phyloP scores from a whole-genome alignment of 2,888 invertebrate species.

The Drosophila lutescens region DNA sequence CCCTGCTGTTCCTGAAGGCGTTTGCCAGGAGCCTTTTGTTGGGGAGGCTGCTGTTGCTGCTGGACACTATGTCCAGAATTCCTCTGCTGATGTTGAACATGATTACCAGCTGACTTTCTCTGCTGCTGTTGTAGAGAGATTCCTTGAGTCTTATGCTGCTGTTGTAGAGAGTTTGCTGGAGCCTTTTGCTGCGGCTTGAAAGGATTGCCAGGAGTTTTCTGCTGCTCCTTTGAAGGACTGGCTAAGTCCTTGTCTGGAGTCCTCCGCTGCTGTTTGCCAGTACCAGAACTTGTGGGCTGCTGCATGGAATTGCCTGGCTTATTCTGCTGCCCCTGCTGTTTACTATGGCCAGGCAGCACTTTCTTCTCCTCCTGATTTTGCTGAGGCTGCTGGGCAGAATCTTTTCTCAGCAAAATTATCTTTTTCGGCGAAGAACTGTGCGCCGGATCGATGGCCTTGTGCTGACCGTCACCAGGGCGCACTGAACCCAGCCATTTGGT shows the following conservation, averaged over 20 bases:
- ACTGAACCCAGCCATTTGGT: constrained; percentile 53
- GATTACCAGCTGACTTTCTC: too few species aligned
- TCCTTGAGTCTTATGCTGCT: background rate
- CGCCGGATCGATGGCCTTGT: background rate
- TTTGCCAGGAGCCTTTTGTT: background rate
- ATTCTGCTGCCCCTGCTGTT: background rate
- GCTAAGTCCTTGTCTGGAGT: too few species aligned
- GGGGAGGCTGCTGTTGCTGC: background rate
- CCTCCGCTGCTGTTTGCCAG: background rate
- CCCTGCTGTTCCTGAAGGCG: background rate
- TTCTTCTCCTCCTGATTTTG: background rate
- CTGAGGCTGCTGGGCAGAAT: background rate
- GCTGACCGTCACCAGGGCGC: background rate
- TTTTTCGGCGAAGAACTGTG: background rate
- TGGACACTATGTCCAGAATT: background rate
- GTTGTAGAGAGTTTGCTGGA: background rate
- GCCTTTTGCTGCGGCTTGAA: background rate
- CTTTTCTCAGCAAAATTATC: background rate
- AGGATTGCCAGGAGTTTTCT: background rate
- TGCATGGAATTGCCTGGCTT: background rate
- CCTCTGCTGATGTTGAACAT: background rate
- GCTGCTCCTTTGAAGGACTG: background rate
- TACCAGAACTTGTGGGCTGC: background rate
- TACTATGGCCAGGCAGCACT: too few species aligned
- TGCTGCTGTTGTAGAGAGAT: background rate